phyloP scores from a whole-genome alignment of 2,888 invertebrate species.

The Xylota sylvarum region DNA sequence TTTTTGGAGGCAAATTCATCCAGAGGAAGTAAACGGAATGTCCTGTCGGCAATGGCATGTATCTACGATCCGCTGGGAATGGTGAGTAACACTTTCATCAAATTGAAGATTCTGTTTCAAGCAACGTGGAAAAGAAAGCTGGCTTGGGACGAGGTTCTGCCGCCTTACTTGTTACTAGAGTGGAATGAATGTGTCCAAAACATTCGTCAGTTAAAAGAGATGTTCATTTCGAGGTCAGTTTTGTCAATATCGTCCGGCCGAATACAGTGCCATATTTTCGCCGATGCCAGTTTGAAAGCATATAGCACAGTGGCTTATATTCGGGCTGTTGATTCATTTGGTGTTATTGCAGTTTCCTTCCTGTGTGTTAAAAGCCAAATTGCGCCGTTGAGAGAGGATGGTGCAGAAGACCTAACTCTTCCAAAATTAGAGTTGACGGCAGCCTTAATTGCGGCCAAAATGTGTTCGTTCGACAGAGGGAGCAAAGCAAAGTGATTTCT shows the following conservation, averaged over 20 bases:
- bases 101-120: no score
- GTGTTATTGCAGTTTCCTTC: not conserved
- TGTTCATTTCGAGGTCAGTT: no score
- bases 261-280: not conserved
- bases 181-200: no score
- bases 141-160: no score
- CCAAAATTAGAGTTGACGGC: not conserved
- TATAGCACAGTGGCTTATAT: not conserved
- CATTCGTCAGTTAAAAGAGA: no score
- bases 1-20: not conserved
- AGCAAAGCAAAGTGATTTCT: no score
- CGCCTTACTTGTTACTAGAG: no score
- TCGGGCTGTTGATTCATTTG: no score
- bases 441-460: not conserved
- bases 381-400: not conserved
- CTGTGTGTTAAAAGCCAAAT: not conserved
- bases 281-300: not conserved
- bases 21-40: not conserved
- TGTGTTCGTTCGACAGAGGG: no score
- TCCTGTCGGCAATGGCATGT: not conserved
- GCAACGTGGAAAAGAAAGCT: no score
- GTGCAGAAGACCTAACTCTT: not conserved
- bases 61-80: not conserved
- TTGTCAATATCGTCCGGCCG: no score
- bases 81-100: not conserved